Conservation (phyloP, 2,113 vertebrate genomes). For the Stegostoma tigrinum region DNA sequence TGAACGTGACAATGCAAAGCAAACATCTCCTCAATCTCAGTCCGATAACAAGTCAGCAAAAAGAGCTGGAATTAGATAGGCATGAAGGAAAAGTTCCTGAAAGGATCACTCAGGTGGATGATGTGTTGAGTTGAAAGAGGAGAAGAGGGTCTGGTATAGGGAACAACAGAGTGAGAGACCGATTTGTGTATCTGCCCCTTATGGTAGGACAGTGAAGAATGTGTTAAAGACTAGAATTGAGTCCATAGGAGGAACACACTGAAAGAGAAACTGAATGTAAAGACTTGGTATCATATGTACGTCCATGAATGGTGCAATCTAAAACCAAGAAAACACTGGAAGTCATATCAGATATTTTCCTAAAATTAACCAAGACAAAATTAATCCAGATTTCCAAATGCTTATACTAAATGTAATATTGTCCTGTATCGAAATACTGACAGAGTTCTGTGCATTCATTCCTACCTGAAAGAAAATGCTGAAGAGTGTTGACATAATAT, state of each 20-base stretch:
- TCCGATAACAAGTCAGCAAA: not conserved
- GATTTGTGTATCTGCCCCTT: not conserved
- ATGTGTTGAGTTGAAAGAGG: not conserved
- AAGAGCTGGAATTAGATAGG: not conserved
- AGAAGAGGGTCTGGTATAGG: not conserved
- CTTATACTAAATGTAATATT: not conserved
- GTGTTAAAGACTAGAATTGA: not conserved
- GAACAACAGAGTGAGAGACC: not conserved
- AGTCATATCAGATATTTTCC: not conserved
- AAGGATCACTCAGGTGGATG: not conserved
- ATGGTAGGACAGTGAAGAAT: not conserved
- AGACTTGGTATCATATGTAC: not conserved
- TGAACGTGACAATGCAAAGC: not conserved
- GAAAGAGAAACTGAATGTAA: not conserved
- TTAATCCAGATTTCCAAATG: not conserved
- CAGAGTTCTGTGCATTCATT: not conserved
- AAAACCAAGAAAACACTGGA: not conserved
- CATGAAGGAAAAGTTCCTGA: not conserved
- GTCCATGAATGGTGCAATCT: not conserved
- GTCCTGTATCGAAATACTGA: not conserved
- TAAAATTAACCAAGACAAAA: not conserved
- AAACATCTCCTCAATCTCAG: not conserved
- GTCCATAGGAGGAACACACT: not conserved
- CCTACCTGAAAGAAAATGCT: conserved; percentile 65
- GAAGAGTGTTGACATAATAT: conserved; percentile 56